Evolutionary conservation across 2,888 invertebrate species (phyloP), one percentile per base, ranked within the genome.

Genomic region (Smittia sp.): DNA sequence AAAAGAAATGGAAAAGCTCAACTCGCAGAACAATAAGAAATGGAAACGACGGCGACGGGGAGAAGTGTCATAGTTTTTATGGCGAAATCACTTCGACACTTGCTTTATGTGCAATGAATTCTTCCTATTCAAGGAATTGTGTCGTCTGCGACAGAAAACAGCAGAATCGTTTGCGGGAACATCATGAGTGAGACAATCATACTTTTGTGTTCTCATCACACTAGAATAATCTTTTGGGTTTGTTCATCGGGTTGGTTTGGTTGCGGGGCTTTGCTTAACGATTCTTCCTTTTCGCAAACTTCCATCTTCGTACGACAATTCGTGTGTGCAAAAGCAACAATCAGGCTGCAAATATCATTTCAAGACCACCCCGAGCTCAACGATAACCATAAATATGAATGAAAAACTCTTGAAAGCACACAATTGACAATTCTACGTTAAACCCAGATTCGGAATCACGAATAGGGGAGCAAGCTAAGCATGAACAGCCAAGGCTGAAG

Each of bases 1-100:
- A 46, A 46, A 46, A 46, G 46, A 46, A 46, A 46, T 46, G 46
- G 11, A 46, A 46, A 46, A 46, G 22, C 58, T 9, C 18, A 18
- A 58, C 18, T 18, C 58, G 58, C 18, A 46, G 15, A n/a, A 46
- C 46, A 46, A n/a, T 58, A 58, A 58, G 7, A 69, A 52, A 69
- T 41, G 41, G 38, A 1, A 39, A 54, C 32, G 69, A 52, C 24
- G 32, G 52, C 24, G 22, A 52, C 25, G 32, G 52, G 25, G 18
- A 52, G n/a, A 69, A 69, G 52, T 69, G 69, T 54, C 69, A 69
- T 69, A 32, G 54, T 54, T 54, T 68, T 69, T 69, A 69, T 69
- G 2, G 69, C 27, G 25, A 13, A 18, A 22, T 67, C 41, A 39
- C 38, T 67, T 41, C 46, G 41, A 24, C 67, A 46, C 67, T 67